phyloP scores from a whole-genome alignment of 2,797 vertebrate genomes.

The Rhodeus uyekii region DNA sequence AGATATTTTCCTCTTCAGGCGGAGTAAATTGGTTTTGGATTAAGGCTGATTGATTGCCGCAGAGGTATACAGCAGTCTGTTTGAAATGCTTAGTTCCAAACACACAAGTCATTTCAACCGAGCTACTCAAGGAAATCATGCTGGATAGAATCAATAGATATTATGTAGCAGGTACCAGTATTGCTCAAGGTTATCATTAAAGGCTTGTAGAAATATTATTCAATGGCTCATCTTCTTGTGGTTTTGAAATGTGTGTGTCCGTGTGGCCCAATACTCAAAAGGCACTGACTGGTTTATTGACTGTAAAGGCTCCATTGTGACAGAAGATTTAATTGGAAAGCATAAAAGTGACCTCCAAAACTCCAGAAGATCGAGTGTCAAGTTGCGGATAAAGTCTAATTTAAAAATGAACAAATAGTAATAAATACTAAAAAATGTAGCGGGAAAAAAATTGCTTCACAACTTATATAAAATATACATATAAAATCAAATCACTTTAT shows the following conservation, averaged over 20 bases:
- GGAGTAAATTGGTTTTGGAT: conserved; percentile 82
- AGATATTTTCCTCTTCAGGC: conserved; percentile 80
- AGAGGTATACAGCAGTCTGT: conserved; percentile 73
- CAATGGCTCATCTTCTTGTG: conserved; percentile 56
- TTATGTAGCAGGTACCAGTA: conserved; percentile 69
- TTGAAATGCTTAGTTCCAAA: conserved; percentile 73
- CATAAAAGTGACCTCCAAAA: conserved; percentile 48
- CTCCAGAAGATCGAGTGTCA: conserved; percentile 17
- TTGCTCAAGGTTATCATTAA: conserved; percentile 73
- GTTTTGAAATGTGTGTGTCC: conserved; percentile 37
- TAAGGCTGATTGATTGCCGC: conserved; percentile 79
- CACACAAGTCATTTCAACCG: conserved; percentile 71
- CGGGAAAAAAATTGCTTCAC: background rate
- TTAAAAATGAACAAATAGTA: background rate
- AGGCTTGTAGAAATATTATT: conserved; percentile 64
- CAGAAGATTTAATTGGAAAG: conserved; percentile 43
- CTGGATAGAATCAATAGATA: conserved; percentile 72
- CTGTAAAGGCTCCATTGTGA: conserved; percentile 34
- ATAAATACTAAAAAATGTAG: background rate
- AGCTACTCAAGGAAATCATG: conserved; percentile 72
- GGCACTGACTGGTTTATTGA: conserved; percentile 39
- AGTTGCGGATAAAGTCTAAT: background rate
- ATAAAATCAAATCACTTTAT: background rate
- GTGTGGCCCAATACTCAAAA: conserved; percentile 31
- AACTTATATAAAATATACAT: background rate